Conservation (phyloP, 2,797 vertebrate species). For the Lagorchestes hirsutus region DNA sequence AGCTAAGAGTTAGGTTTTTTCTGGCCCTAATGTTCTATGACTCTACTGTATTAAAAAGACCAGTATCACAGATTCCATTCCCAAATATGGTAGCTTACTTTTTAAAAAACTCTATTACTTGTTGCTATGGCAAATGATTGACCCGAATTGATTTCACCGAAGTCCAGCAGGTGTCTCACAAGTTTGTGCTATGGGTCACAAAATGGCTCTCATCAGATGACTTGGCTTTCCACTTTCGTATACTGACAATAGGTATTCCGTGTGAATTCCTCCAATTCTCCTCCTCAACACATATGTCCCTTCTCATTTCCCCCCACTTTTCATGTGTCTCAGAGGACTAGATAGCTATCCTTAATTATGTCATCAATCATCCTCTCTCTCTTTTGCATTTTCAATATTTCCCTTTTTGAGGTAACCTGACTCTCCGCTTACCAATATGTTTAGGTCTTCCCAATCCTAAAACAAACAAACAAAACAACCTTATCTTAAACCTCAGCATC, state of each 20-base stretch:
- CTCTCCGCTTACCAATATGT: not conserved
- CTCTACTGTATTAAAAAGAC: constrained; percentile 38
- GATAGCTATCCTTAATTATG: not conserved
- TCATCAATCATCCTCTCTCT: not conserved
- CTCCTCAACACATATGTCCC: not conserved
- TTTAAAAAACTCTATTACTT: constrained; percentile 29
- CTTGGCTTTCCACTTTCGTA: not conserved
- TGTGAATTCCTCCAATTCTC: not conserved
- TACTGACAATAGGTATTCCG: not conserved
- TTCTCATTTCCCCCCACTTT: not conserved
- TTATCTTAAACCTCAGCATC: not conserved
- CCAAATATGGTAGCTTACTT: constrained; percentile 45
- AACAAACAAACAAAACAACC: not conserved
- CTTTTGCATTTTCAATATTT: not conserved
- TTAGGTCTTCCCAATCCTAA: not conserved
- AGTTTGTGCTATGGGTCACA: constrained; percentile 57
- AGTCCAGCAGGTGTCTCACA: constrained; percentile 63
- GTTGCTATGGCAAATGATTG: constrained; percentile 42
- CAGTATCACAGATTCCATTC: constrained; percentile 49
- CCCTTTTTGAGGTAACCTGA: not conserved
- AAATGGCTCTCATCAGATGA: not conserved
- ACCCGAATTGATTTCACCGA: constrained; percentile 23
- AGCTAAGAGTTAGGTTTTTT: not conserved
- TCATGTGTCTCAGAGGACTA: not conserved
- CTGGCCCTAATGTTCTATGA: not conserved